A percentile compares a stretch with the other conserved stretches of the same genome.
phyloP scores from a whole-genome alignment of 2,797 vertebrate species.

The Cuculus canorus region DNA sequence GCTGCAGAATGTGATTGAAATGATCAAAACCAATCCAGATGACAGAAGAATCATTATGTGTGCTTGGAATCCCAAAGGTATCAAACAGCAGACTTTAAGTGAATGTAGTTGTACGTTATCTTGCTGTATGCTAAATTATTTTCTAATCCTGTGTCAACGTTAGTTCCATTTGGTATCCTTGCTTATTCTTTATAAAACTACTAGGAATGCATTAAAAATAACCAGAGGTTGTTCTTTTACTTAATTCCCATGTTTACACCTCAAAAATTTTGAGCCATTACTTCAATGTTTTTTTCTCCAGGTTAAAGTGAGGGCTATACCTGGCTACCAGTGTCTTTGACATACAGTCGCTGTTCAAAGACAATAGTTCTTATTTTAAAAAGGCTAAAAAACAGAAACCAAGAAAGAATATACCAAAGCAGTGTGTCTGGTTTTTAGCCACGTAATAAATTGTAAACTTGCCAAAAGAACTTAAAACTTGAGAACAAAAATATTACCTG shows the following conservation, averaged over 20 bases:
- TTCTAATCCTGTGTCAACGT: background rate
- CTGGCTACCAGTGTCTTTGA: background rate
- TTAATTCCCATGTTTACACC: background rate
- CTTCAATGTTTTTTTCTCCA: background rate
- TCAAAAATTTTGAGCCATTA: background rate
- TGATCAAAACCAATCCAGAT: conserved; percentile 90
- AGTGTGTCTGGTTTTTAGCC: background rate
- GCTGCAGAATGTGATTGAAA: conserved; percentile 93
- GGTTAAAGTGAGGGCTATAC: background rate
- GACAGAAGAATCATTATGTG: conserved; percentile 97
- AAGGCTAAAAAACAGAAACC: background rate
- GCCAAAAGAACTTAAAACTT: background rate
- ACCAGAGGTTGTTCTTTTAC: background rate
- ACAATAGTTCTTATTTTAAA: background rate
- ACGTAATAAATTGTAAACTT: background rate
- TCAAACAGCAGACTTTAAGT: background rate
- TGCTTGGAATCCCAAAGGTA: conserved; percentile 98
- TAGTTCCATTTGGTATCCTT: background rate
- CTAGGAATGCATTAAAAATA: background rate
- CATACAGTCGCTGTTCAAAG: background rate
- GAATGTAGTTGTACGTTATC: background rate
- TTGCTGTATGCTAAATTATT: background rate
- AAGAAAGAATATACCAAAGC: background rate
- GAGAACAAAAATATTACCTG: background rate
- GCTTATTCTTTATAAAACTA: background rate